phyloP scores from a whole-genome alignment of 1,140 invertebrate genomes.

The Tetranychus urticae region DNA sequence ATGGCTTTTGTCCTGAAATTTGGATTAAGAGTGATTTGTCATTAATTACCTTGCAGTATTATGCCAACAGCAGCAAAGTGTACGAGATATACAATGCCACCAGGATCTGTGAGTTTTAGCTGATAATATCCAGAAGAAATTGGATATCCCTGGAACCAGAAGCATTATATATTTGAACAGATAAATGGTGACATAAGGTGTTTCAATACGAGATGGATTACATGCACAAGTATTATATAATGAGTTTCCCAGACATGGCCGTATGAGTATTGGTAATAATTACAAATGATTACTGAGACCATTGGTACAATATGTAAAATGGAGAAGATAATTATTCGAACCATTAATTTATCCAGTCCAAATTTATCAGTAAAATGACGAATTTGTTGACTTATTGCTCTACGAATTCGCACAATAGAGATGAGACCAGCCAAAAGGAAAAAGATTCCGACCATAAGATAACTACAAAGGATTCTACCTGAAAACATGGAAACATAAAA shows the following conservation, averaged over 20 bases:
- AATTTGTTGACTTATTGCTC: slow-evolving; percentile 19
- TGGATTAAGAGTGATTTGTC: too few species aligned
- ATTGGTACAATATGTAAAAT: slow-evolving; percentile 26
- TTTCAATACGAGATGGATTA: background rate
- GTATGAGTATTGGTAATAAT: slow-evolving; percentile 25
- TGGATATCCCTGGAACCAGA: slow-evolving; percentile 32
- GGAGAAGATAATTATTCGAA: slow-evolving; percentile 24
- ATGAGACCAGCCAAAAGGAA: slow-evolving; percentile 22
- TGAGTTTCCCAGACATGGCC: slow-evolving; percentile 39
- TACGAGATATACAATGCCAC: slow-evolving; percentile 24
- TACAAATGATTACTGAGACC: slow-evolving; percentile 18
- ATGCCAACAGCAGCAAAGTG: background rate
- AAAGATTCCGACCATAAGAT: slow-evolving; percentile 18
- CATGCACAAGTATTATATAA: slow-evolving; percentile 16
- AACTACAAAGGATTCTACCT: too few species aligned
- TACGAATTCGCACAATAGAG: slow-evolving; percentile 21
- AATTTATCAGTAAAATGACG: slow-evolving; percentile 17
- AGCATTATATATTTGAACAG: slow-evolving; percentile 31
- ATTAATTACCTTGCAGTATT: background rate
- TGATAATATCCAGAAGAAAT: slow-evolving; percentile 36
- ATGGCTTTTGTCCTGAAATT: too few species aligned
- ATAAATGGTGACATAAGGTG: slow-evolving; percentile 8
- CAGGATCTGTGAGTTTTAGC: slow-evolving; percentile 40
- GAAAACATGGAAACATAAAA: too few species aligned
- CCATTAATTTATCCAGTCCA: slow-evolving; percentile 22